A percentile compares a stretch with the other conserved stretches of the same genome.
phyloP scores from a whole-genome alignment of 2,888 invertebrate species.

The Trichopoda pennipes region DNA sequence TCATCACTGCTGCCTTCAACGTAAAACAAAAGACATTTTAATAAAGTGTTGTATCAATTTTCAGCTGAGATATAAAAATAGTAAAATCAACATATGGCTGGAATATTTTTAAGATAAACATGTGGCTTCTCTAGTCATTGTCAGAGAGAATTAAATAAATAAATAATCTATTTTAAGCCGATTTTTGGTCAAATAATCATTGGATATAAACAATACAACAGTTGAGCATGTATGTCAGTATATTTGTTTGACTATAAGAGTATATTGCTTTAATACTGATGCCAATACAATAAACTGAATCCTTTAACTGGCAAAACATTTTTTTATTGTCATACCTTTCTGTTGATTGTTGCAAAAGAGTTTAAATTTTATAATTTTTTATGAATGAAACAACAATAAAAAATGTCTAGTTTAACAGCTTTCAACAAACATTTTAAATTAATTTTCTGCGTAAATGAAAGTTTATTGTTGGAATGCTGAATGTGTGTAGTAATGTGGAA shows the following conservation, averaged over 20 bases:
- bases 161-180: conserved; percentile 61
- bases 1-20: not conserved
- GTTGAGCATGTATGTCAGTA: not conserved
- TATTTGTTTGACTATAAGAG: too few relatives aligned
- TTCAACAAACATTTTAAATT: conserved; percentile 41
- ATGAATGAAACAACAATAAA: conserved; percentile 33
- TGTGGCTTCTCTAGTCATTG: conserved; percentile 43
- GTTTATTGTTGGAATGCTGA: not conserved
- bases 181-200: conserved; percentile 63
- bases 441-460: conserved; percentile 41
- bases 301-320: conserved; percentile 10
- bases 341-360: conserved; percentile 7
- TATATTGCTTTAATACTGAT: not conserved
- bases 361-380: conserved; percentile 17
- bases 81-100: conserved; percentile 38
- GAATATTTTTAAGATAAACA: conserved; percentile 53
- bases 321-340: conserved; percentile 48
- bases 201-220: conserved; percentile 44
- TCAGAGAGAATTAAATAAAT: conserved; percentile 19
- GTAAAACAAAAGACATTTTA: conserved; percentile 4
- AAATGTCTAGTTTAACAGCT: conserved; percentile 32
- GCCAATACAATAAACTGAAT: not conserved
- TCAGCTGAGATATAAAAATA: conserved; percentile 7
- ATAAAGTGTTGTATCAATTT: conserved; percentile 29
- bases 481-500: conserved; percentile 38